Conservation (phyloP, 2,113 vertebrate genomes). For the Addax nasomaculatus region DNA sequence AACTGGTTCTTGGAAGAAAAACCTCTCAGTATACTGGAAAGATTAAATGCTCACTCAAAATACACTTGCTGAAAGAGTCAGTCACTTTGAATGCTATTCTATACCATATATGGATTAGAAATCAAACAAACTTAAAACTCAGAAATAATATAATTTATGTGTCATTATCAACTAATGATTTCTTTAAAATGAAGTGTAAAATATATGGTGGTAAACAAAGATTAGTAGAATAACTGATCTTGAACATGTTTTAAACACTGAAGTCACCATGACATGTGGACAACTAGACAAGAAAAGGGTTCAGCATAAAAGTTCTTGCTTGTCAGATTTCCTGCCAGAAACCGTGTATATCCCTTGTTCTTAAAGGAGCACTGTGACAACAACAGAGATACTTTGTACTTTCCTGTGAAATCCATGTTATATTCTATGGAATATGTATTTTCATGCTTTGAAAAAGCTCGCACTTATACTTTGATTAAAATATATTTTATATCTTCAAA, state of each 20-base stretch:
- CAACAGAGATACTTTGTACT: not conserved
- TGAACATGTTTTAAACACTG: not conserved
- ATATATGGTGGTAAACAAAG: not conserved
- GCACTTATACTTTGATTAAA: conserved; percentile 23
- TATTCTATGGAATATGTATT: not conserved
- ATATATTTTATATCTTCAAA: conserved; percentile 15
- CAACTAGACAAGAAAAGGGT: not conserved
- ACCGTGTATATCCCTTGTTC: not conserved
- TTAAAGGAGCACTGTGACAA: conserved; percentile 8
- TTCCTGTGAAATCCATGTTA: not conserved
- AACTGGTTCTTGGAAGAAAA: not conserved
- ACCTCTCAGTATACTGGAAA: not conserved
- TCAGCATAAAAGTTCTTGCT: not conserved
- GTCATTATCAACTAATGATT: not conserved
- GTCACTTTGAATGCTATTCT: not conserved
- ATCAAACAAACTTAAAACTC: not conserved
- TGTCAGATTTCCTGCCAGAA: not conserved
- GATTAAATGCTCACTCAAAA: not conserved
- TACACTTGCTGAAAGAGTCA: not conserved
- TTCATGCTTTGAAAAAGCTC: conserved; percentile 16
- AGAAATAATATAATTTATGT: not conserved
- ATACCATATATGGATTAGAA: not conserved
- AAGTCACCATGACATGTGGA: not conserved
- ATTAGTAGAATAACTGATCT: not conserved
- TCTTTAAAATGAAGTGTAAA: conserved; percentile 26